Evolutionary conservation across 2,888 invertebrate species (phyloP).

Genomic region (Allolobophora icterica): DNA sequence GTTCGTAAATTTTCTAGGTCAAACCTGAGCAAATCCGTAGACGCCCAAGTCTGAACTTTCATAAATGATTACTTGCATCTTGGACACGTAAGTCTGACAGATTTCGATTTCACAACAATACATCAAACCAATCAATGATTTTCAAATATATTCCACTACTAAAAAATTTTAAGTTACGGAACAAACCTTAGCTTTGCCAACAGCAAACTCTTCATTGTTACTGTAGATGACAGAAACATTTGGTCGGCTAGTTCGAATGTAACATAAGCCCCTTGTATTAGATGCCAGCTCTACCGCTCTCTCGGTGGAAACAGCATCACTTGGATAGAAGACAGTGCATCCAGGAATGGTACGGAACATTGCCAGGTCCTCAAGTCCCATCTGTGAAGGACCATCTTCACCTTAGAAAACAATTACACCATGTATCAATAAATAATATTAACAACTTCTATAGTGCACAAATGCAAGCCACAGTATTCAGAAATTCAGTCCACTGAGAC

Average conservation of each 20-base stretch:
- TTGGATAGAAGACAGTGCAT: slow-evolving; percentile 75
- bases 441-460: not conserved
- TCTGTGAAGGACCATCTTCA: slow-evolving; percentile 98
- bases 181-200: slow-evolving; percentile 71
- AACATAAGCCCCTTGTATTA: slow-evolving; percentile 91
- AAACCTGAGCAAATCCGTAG: too few relatives aligned
- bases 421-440: not conserved
- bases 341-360: slow-evolving; percentile 89
- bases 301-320: slow-evolving; percentile 93
- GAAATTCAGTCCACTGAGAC: too few relatives aligned
- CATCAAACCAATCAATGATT: not conserved
- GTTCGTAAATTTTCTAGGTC: too few relatives aligned
- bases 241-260: slow-evolving; percentile 93
- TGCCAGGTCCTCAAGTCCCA: slow-evolving; percentile 98
- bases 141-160: not conserved
- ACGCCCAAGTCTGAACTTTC: too few relatives aligned
- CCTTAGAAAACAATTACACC: slow-evolving; percentile 55
- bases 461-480: too few relatives aligned
- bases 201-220: slow-evolving; percentile 81
- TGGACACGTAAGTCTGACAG: too few relatives aligned
- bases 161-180: not conserved
- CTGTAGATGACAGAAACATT: slow-evolving; percentile 84
- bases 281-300: slow-evolving; percentile 94
- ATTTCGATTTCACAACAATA: not conserved
- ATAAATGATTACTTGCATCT: too few relatives aligned